phyloP scores from a whole-genome alignment of 2,888 invertebrate genomes.

The Caradrina kadenii region DNA sequence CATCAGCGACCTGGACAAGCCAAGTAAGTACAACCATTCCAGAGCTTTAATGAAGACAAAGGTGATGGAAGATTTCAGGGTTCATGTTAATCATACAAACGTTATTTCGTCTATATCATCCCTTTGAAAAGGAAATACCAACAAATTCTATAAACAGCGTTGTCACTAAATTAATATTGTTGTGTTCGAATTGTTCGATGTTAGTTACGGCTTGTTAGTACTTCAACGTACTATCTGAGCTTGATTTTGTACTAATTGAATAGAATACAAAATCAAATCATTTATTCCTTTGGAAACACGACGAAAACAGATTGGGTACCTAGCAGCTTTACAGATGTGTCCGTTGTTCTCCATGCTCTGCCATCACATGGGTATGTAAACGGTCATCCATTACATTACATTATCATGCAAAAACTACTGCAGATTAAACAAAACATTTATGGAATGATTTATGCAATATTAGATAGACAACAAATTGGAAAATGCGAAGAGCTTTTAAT shows the following conservation, averaged over 20 bases:
- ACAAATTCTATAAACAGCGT: neutral
- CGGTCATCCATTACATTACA: too few relatives aligned
- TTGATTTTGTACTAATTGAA: neutral
- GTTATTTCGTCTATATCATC: neutral
- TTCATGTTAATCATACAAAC: neutral
- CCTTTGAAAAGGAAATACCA: neutral
- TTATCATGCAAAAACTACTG: neutral
- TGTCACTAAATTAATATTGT: neutral
- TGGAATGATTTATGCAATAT: neutral
- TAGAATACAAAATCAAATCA: neutral
- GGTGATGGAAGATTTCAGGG: neutral
- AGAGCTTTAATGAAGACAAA: too few relatives aligned
- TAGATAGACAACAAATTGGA: neutral
- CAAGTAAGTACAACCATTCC: constrained; percentile 80
- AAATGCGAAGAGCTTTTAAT: neutral
- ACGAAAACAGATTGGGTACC: too few relatives aligned
- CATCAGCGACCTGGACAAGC: constrained; percentile 90
- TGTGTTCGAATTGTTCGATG: neutral
- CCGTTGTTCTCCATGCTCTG: too few relatives aligned
- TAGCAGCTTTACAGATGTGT: too few relatives aligned
- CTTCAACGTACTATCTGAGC: neutral
- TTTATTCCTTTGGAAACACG: neutral
- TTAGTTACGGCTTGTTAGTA: neutral
- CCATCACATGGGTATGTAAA: too few relatives aligned
- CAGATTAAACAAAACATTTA: neutral